phyloP scores from a whole-genome alignment of 2,888 invertebrate genomes.

The Sceliomorpha sp. region DNA sequence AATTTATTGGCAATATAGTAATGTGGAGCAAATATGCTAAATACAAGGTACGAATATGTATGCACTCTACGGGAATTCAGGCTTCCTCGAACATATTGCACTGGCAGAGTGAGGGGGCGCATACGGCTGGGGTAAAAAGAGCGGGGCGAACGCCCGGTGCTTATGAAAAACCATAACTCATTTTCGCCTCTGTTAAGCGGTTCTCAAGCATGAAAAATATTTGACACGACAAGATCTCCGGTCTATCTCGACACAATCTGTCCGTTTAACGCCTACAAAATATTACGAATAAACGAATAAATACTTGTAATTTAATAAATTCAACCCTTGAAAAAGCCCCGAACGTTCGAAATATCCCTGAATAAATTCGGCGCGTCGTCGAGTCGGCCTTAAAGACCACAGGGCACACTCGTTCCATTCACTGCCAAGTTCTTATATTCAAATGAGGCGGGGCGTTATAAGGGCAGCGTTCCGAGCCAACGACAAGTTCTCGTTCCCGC shows the following conservation, averaged over 20 bases:
- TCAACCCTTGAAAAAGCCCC: background rate
- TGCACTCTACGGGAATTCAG: constrained; percentile 46
- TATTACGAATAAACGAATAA: too few species aligned
- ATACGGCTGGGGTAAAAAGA: constrained; percentile 43
- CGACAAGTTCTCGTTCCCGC: constrained; percentile 60
- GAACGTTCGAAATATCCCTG: too few species aligned
- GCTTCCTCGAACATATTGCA: constrained; percentile 52
- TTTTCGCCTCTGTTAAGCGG: constrained; percentile 36
- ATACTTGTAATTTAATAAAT: too few species aligned
- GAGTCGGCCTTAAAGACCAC: constrained; percentile 2
- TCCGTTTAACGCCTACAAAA: too few species aligned
- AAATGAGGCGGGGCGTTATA: constrained; percentile 68
- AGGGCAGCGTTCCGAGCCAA: constrained; percentile 63
- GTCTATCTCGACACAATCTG: too few species aligned
- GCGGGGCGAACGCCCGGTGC: constrained; percentile 34
- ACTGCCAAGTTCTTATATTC: constrained; percentile 65
- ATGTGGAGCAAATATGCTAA: constrained; percentile 44
- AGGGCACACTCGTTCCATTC: constrained; percentile 41
- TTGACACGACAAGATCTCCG: constrained; percentile 9
- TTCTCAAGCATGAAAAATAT: constrained; percentile 45
- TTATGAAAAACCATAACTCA: constrained; percentile 55
- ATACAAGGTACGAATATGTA: constrained; percentile 42
- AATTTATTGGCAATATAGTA: constrained; percentile 34
- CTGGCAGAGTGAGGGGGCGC: constrained; percentile 43
- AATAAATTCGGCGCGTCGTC: background rate